Conservation (phyloP, 2,797 vertebrate genomes). For the Toxotes lorentzi region DNA sequence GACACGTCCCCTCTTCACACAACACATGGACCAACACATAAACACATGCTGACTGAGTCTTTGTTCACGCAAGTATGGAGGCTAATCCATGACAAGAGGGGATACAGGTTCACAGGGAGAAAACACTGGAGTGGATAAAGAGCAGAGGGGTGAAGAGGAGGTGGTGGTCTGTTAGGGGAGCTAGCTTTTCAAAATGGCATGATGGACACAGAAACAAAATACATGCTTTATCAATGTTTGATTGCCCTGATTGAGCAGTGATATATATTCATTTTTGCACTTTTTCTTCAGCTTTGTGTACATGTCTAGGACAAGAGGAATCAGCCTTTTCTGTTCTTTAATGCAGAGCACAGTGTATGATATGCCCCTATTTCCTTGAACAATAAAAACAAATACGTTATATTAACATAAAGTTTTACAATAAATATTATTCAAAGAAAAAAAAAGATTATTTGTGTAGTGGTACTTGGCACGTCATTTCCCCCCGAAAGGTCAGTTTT, state of each 20-base stretch:
- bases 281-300: conserved; percentile 15
- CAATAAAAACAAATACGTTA: conserved; percentile 15
- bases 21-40: conserved; percentile 66
- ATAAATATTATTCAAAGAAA: conserved; percentile 36
- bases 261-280: not conserved
- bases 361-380: conserved; percentile 2
- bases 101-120: conserved; percentile 64
- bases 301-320: conserved; percentile 3
- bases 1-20: conserved; percentile 71
- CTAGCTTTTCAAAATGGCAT: conserved; percentile 23
- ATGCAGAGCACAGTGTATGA: not conserved
- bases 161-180: conserved; percentile 36
- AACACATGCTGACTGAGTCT: conserved; percentile 70
- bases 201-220: conserved; percentile 20
- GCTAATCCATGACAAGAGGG: conserved; percentile 78
- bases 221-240: conserved; percentile 9
- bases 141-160: conserved; percentile 49
- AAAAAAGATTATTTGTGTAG: conserved; percentile 15
- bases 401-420: conserved; percentile 10
- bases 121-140: conserved; percentile 69
- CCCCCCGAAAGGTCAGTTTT: conserved; percentile 48
- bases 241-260: not conserved
- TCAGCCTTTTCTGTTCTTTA: not conserved
- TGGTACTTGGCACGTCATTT: conserved; percentile 41
- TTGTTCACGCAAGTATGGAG: conserved; percentile 76